A percentile compares a stretch with the other conserved stretches of the same genome.
These are phyloP conservation scores for Tragelaphus strepsiceros DNA, from an alignment of 2,113 vertebrate species.

Conservation along the genomic window DNA sequence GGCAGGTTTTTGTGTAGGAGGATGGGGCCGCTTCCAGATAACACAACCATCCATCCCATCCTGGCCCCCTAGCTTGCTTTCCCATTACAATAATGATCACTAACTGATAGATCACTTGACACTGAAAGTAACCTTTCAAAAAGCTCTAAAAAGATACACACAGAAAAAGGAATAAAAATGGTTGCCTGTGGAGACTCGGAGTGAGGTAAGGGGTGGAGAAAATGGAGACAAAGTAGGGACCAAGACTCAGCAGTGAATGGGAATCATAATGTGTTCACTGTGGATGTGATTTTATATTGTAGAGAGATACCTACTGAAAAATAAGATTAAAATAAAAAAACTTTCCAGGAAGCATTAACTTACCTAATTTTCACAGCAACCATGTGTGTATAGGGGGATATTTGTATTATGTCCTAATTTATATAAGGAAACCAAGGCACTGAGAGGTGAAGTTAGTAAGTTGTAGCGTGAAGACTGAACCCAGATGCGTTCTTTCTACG, in stretches of 20 bases:
- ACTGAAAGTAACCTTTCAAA: neutral
- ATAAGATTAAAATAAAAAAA: neutral
- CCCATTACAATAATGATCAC: neutral
- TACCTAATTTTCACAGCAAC: neutral
- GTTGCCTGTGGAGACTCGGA: neutral
- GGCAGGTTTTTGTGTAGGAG: neutral
- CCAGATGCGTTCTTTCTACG: neutral
- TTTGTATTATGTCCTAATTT: neutral
- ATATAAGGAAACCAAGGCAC: neutral
- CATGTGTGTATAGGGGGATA: neutral
- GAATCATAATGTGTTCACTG: neutral
- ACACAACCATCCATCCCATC: neutral
- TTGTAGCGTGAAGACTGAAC: neutral
- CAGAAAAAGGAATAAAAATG: neutral
- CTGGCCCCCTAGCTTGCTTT: neutral
- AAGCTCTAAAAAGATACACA: neutral
- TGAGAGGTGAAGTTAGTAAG: neutral
- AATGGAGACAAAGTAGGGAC: neutral
- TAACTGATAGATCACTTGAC: neutral
- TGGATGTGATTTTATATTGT: neutral
- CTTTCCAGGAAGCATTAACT: neutral
- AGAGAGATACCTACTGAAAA: neutral
- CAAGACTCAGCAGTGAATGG: neutral
- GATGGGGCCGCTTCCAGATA: neutral
- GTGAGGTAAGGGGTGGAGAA: fast-evolving